Base-by-base conservation (phyloP, 1,140 invertebrate species). In the Hormaphis cornu region DNA sequence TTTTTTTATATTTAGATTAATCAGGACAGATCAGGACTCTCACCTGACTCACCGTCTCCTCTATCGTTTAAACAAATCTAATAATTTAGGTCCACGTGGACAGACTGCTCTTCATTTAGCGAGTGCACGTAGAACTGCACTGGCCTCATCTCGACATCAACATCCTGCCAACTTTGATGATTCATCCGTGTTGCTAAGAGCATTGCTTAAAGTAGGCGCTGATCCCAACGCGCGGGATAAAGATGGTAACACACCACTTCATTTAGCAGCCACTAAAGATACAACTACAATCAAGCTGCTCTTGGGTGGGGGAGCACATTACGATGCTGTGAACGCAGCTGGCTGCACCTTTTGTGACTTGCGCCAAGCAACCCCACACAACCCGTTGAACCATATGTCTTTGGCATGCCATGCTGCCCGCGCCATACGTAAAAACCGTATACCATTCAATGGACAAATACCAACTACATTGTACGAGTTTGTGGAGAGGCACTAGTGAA, bases 91-190 rank as follows among this genome's bases (percentile, higher is more conserved):
- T 53, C 82, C 82, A 16, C 84, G 87, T 72, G 88, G 87, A 53
- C 83, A 86, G 70, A 88, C 87, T n/a, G 83, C 88, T 8, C 79
- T 96, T 56, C 93, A 95, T 80, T 83, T 95, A 72, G 89, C 89
- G 30, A 91, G 89, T 76, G 85, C 83, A 73, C 78, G 82, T 35
- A 81, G 82, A 33, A 76, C 81, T 10, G 77, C 80, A 5, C 76
- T 86, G 71, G 77, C 84, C 56, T 82, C 82, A 48, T 48, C 61
- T 8, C 44, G 42, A 83, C 86, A 70, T 91, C 89, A 81, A 84
- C 88, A 28, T 84, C 87, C 35, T 87, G 86, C 77, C 83, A 44
- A 22, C 1, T 5, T 28, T 33, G 61, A 66, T 24, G 44, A 66
- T 50, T 16, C 28, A 2, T 66, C 44, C 8, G 16, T 88, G 56